These are phyloP conservation scores for Trachelus stipa DNA, from an alignment of 2,888 invertebrate species.

Conservation along the genomic window DNA sequence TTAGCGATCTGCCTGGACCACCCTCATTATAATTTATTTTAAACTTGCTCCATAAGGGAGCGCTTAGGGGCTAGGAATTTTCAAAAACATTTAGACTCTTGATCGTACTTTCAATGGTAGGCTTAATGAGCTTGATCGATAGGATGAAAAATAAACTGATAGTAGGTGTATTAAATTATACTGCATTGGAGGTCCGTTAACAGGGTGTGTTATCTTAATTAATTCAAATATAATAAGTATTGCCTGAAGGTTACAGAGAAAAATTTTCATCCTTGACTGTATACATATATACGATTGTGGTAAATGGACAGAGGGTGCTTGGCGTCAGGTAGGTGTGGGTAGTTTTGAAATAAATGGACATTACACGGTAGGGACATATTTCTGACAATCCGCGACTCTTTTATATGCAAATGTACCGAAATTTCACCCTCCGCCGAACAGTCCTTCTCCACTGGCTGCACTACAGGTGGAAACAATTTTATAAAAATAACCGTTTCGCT, in stretches of 20 bases:
- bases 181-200: not conserved
- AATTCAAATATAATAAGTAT: not conserved
- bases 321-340: not conserved
- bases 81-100: not conserved
- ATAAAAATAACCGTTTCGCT: not conserved
- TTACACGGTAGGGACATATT: constrained; percentile 4
- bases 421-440: not conserved
- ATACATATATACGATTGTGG: not conserved
- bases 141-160: not conserved
- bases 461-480: not conserved
- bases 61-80: not conserved
- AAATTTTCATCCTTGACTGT: not conserved
- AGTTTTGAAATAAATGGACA: constrained; percentile 1
- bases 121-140: not conserved
- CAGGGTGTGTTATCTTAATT: not conserved
- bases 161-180: not conserved
- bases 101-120: not conserved
- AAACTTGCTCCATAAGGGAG: too few relatives aligned
- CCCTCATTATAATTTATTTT: too few relatives aligned
- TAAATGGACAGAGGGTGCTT: not conserved
- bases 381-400: constrained; percentile 4
- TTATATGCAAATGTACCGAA: not conserved
- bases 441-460: not conserved
- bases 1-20: too few relatives aligned
- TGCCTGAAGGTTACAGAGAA: not conserved